phyloP scores from a whole-genome alignment of 1,140 invertebrate species.

The Lerema accius region DNA sequence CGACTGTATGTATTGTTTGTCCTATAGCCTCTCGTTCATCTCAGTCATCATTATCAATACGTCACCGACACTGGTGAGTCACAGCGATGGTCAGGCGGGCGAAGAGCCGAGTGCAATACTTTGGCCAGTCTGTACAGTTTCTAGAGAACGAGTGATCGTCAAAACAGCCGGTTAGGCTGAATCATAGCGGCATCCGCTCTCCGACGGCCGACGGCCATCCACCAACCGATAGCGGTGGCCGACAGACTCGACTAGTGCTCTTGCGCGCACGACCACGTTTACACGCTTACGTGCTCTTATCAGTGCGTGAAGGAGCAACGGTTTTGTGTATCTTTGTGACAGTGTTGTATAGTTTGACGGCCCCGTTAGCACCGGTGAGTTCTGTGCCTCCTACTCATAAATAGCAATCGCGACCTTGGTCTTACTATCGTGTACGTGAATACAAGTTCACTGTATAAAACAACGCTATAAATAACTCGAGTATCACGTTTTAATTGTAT shows the following conservation, averaged over 20 bases:
- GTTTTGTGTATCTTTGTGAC: slow-evolving; percentile 52
- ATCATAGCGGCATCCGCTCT: slow-evolving; percentile 61
- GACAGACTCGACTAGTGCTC: slow-evolving; percentile 8
- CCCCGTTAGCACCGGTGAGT: slow-evolving; percentile 33
- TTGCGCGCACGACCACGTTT: slow-evolving; percentile 61
- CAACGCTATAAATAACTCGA: slow-evolving; percentile 9
- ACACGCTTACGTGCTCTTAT: slow-evolving; percentile 61
- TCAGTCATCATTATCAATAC: slow-evolving; percentile 28
- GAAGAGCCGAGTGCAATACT: slow-evolving; percentile 38
- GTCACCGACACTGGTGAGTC: slow-evolving; percentile 52
- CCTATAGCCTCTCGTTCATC: background rate
- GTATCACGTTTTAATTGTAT: slow-evolving; percentile 5
- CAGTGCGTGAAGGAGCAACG: slow-evolving; percentile 62
- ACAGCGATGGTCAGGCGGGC: slow-evolving; percentile 40
- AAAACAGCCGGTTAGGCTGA: slow-evolving; percentile 57
- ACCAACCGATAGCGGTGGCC: slow-evolving; percentile 44
- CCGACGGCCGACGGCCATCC: too few species aligned
- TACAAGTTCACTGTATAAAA: slow-evolving; percentile 6
- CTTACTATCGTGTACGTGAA: slow-evolving; percentile 12
- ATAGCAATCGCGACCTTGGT: slow-evolving; percentile 15
- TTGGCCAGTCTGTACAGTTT: slow-evolving; percentile 48
- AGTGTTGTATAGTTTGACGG: slow-evolving; percentile 22
- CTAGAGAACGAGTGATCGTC: slow-evolving; percentile 56
- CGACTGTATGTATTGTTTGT: slow-evolving; percentile 5
- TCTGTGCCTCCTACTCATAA: slow-evolving; percentile 28